Evolutionary conservation across 2,797 vertebrate genomes (phyloP), one percentile per base, ranked within the genome.

Genomic region (Halcyon chelicuti): DNA sequence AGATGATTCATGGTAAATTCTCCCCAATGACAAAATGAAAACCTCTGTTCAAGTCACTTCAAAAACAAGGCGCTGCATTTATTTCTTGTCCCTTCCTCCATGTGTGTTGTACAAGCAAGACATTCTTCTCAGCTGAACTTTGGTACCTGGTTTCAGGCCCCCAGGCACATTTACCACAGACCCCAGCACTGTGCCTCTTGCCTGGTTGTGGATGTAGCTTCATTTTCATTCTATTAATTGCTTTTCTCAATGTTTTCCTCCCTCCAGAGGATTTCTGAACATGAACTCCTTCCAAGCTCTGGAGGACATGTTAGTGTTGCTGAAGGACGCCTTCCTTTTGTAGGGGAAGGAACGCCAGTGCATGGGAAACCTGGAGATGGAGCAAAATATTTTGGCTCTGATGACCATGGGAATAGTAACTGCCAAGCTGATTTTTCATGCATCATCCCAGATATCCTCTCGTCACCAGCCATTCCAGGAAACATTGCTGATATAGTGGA

Each of bases 401-500:
- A 44, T 51, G 35, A 78, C n/a, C 20, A 5, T 17, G 73, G 66
- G 42, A 84, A 9, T 13, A 88, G 47, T n/a, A 94, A 82, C 68
- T 98, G 98, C 28, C 96, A 76, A 2, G 37, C 52, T 62, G 97
- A 98, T 75, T 98, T 97, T 17, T 91, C 97, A 3, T 98, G 98
- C 88, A 98, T 98, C 33, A 26, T 96, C 21, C 81, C 95, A 33
- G 91, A 67, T 4, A 97, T 98, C 81, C 92, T 96, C 47, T 96
- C 96, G 6, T 96, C 98, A 20, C 96, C 96, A 92, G 74, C 71
- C 46, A 96, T 97, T 2, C 96, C 98, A 26, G 98, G 98, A 94
- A 98, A 98, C 31, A 98, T 98, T 25, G 98, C 96, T 47, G 97
- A 97, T 70, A 94, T 98, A 74, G 98, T 98, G 39, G 55, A 97